Percentiles rank a stretch among this genome's conserved stretches.
Conservation (phyloP, 2,888 invertebrate genomes). For the Amphipoea oculea region DNA sequence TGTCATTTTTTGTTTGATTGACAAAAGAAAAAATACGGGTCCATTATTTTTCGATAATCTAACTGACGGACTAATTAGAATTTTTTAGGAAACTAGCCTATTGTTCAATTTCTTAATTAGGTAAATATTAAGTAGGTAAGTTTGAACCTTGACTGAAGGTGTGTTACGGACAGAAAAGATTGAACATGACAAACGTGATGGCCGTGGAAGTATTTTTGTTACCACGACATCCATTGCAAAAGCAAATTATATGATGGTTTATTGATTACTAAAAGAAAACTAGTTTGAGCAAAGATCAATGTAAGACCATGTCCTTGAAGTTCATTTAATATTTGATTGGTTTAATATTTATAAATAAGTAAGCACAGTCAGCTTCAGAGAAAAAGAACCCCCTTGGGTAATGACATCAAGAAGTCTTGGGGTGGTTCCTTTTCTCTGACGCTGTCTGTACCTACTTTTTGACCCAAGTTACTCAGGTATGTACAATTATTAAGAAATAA, state of each 20-base stretch:
- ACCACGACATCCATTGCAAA: background rate
- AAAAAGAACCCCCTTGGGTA: too few species aligned
- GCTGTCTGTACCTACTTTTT: background rate
- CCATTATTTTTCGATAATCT: too few species aligned
- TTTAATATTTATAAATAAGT: slow-evolving; percentile 26
- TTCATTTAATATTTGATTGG: slow-evolving; percentile 26
- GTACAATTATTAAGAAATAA: slow-evolving; percentile 7
- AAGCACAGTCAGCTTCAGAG: too few species aligned
- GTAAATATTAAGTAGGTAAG: background rate
- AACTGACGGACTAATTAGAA: too few species aligned
- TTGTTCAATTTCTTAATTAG: background rate
- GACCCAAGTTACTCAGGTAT: background rate
- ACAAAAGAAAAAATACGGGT: too few species aligned
- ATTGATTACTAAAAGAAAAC: slow-evolving; percentile 2
- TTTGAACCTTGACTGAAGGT: background rate
- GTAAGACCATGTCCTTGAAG: slow-evolving; percentile 18
- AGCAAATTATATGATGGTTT: slow-evolving; percentile 4
- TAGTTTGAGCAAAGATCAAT: slow-evolving; percentile 22
- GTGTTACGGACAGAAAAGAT: too few species aligned
- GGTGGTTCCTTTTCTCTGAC: too few species aligned
- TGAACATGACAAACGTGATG: background rate
- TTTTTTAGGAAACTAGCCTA: too few species aligned
- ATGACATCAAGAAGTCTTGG: too few species aligned
- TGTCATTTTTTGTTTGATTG: too few species aligned
- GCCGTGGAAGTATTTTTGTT: background rate